Percentiles rank a stretch among this genome's conserved stretches.
Conservation (phyloP, 1,140 invertebrate species). For the Anastrepha obliqua region DNA sequence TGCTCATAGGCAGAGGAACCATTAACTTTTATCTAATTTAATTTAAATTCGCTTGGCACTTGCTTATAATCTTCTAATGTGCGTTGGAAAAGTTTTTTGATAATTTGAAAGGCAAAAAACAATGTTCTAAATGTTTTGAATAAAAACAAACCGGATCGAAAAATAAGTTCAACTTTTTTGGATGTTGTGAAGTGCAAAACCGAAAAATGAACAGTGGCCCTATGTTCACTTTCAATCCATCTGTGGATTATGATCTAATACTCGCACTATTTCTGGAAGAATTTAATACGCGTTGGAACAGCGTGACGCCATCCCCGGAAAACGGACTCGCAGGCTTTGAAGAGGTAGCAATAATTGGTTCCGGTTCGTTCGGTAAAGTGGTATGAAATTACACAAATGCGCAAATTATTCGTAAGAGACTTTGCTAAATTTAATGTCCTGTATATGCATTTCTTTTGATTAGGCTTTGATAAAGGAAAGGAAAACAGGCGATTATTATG, state of each 20-base stretch:
- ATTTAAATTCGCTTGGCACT: too few species aligned
- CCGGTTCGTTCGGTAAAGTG: conserved; percentile 70
- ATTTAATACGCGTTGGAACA: conserved; percentile 62
- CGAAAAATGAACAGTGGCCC: neutral
- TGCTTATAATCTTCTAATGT: too few species aligned
- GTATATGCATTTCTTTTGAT: too few species aligned
- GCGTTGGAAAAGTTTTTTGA: neutral
- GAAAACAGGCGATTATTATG: conserved; percentile 78
- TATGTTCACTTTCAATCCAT: conserved; percentile 61
- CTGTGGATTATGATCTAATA: conserved; percentile 65
- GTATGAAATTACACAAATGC: conserved; percentile 38
- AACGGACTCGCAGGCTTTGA: conserved; percentile 65
- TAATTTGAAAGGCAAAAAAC: neutral
- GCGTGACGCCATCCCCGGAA: conserved; percentile 61
- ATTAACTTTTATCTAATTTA: too few species aligned
- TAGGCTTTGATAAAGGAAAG: conserved; percentile 62
- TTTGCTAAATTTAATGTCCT: neutral
- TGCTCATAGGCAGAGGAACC: too few species aligned
- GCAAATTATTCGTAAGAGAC: too few species aligned
- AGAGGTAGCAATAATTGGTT: conserved; percentile 62
- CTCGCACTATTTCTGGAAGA: conserved; percentile 66
- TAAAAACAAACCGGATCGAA: neutral
- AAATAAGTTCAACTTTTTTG: neutral
- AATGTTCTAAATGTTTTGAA: too few species aligned
- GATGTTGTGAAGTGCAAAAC: neutral